Evolutionary conservation across 2,888 invertebrate species (phyloP), one percentile per base, ranked within the genome.

Genomic region (Elmis aenea): DNA sequence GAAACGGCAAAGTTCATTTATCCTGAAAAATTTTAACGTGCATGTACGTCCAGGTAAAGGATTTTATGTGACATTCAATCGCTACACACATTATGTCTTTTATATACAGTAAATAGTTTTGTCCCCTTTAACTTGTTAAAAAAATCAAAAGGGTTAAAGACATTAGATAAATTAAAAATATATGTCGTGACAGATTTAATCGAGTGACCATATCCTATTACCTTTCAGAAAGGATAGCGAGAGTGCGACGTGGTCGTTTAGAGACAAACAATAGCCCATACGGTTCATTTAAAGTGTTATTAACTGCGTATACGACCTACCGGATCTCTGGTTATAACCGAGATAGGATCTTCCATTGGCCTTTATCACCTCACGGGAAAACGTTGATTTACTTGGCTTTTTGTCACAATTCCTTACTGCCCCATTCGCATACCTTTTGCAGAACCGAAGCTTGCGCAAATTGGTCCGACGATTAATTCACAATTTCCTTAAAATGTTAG

Each of bases 231-330:
- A 34, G 27, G 33, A 41, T 35, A 33, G 44, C 37, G 35, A 37
- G 34, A 43, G 45, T 33, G 33, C 25, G 25, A 16, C 31, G 42
- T 42, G 49, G 46, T 46, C 40, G 46, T 55, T 51, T 46, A 34
- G 46, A 38, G 27, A 45, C 48, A 51, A 56, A 58, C 57, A 57
- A 57, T 56, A 51, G 48, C 42, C 42, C 46, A 50, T 46, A 54
- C 52, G 55, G 57, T 46, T 55, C 59, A 58, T 60, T 60, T 58
- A 58, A 60, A 57, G 49, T 51, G 57, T 58, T 58, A 60, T 58
- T 58, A 58, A 55, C 56, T 52, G 50, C 54, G 49, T 49, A 54
- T 52, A 52, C 46, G 50, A 51, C 49, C 50, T 58, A 55, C 54
- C 56, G 56, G 55, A 48, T 55, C 51, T 51, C 48, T 51, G 51